Evolutionary conservation across 1,140 invertebrate species (phyloP).

Genomic region (Idris sp.): DNA sequence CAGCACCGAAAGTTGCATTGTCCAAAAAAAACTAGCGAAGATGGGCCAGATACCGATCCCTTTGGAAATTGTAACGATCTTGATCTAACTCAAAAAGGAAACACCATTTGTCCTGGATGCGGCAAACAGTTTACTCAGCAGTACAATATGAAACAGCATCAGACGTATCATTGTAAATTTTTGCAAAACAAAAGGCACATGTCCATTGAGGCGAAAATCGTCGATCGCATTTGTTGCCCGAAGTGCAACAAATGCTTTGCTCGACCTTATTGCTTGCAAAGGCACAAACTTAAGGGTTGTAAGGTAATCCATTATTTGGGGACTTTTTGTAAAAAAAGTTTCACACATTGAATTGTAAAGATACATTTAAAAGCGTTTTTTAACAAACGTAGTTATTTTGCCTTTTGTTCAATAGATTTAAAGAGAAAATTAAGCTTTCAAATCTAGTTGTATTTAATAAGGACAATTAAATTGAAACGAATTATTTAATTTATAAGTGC

Average conservation of each 20-base stretch:
- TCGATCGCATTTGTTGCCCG: slow-evolving; percentile 40
- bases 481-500: no score
- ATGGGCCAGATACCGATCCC: neutral
- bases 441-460: no score
- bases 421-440: no score
- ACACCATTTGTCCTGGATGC: slow-evolving; percentile 31
- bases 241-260: slow-evolving; percentile 49
- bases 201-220: slow-evolving; percentile 31
- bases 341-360: no score
- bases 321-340: no score
- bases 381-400: no score
- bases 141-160: slow-evolving; percentile 51
- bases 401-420: no score
- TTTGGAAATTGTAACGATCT: slow-evolving; percentile 9
- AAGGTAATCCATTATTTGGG: no score
- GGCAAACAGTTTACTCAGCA: slow-evolving; percentile 47
- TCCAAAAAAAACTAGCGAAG: neutral
- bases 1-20: slow-evolving; percentile 34
- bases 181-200: slow-evolving; percentile 26
- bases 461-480: no score
- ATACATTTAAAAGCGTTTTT: no score
- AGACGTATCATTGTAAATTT: slow-evolving; percentile 53
- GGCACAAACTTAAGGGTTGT: slow-evolving; percentile 33
- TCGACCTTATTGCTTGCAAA: slow-evolving; percentile 41
- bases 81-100: slow-evolving; percentile 13